A percentile compares a stretch with the other conserved stretches of the same genome.
Evolutionary conservation across 2,888 invertebrate species (phyloP).

Genomic region (Eueremaeus valkanovi): DNA sequence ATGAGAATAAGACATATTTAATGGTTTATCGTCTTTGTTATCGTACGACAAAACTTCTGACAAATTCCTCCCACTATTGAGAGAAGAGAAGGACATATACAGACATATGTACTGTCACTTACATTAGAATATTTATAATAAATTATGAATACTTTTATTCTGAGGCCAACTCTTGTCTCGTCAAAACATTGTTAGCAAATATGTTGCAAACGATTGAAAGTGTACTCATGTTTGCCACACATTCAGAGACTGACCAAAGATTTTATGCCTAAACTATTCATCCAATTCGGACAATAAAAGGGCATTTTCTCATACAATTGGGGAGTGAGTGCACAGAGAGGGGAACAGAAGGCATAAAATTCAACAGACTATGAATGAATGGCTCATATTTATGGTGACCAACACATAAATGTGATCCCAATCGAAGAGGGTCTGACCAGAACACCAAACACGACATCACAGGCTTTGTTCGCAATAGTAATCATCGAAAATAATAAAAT

Average conservation of each 20-base stretch:
- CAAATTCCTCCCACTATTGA: slow-evolving; percentile 10
- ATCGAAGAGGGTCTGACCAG: slow-evolving; percentile 26
- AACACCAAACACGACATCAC: slow-evolving; percentile 24
- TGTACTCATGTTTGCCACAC: slow-evolving; percentile 16
- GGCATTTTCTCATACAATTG: slow-evolving; percentile 10
- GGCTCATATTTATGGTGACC: neutral
- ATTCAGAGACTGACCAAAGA: slow-evolving; percentile 1
- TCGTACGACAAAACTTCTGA: neutral
- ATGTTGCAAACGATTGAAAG: slow-evolving; percentile 2
- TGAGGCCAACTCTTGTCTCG: neutral
- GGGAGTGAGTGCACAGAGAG: slow-evolving; percentile 16
- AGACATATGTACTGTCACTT: slow-evolving; percentile 32
- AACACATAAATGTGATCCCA: neutral
- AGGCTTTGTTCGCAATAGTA: neutral
- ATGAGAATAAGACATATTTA: slow-evolving; percentile 13
- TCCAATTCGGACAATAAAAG: neutral
- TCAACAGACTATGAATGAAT: slow-evolving; percentile 1
- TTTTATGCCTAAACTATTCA: no score
- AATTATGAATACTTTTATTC: slow-evolving; percentile 14
- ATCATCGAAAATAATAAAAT: neutral
- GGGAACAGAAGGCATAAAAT: neutral
- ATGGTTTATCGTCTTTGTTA: neutral
- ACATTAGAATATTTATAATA: slow-evolving; percentile 6
- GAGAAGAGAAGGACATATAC: slow-evolving; percentile 14
- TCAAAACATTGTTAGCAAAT: slow-evolving; percentile 9